These are phyloP conservation scores for Cerastis rubricosa DNA, from an alignment of 2,888 invertebrate genomes.

Conservation along the genomic window DNA sequence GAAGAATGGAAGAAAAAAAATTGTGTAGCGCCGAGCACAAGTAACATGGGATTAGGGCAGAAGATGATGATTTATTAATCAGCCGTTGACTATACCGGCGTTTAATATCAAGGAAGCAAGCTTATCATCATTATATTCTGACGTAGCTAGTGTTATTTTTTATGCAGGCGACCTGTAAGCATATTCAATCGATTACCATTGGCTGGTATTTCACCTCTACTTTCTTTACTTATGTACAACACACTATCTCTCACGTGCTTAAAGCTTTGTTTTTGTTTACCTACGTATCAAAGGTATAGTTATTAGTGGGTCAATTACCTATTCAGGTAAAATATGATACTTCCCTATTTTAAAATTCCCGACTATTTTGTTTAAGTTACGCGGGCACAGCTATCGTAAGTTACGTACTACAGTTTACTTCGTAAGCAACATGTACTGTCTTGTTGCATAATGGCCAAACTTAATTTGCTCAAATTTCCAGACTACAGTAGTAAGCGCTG, in stretches of 20 bases:
- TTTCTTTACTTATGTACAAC: background rate
- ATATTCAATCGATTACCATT: background rate
- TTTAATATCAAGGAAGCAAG: background rate
- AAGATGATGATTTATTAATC: background rate
- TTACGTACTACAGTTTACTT: background rate
- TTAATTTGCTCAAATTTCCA: conserved; percentile 67
- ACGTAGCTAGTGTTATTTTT: background rate
- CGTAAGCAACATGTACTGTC: background rate
- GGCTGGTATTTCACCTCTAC: background rate
- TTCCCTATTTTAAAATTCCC: background rate
- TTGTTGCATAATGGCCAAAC: background rate
- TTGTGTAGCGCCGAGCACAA: background rate
- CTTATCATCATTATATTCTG: background rate
- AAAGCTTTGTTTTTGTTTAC: conserved; percentile 7
- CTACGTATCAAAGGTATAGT: background rate
- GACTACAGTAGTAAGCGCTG: conserved; percentile 91
- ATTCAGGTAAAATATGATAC: background rate
- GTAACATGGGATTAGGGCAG: background rate
- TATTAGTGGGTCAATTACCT: conserved; percentile 1
- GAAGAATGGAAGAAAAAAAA: background rate
- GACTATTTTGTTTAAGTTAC: background rate
- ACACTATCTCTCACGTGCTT: conserved; percentile 8
- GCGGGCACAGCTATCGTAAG: background rate
- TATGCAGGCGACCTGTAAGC: background rate
- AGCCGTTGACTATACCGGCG: background rate